Conservation (phyloP, 2,113 vertebrate genomes). For the Carollia perspicillata region DNA sequence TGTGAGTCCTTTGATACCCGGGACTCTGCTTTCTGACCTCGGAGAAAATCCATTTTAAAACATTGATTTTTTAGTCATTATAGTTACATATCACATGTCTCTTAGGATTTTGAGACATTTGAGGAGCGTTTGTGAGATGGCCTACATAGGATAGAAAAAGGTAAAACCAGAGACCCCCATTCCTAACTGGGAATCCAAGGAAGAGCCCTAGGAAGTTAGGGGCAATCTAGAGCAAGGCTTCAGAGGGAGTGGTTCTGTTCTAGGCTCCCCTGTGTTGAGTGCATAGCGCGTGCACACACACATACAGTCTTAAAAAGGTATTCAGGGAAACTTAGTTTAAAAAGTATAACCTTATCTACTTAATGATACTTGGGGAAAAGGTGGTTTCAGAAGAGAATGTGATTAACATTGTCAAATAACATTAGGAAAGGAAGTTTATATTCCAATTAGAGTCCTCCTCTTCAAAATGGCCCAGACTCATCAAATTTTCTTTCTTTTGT, state of each 20-base stretch:
- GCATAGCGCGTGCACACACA: neutral
- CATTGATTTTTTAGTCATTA: neutral
- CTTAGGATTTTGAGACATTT: neutral
- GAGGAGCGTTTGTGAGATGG: constrained; percentile 30
- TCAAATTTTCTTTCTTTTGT: neutral
- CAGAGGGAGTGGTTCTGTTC: neutral
- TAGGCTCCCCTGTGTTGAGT: neutral
- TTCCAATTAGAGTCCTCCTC: neutral
- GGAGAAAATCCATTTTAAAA: neutral
- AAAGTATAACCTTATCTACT: neutral
- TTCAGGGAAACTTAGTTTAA: neutral
- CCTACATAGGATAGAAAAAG: neutral
- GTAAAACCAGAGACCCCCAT: neutral
- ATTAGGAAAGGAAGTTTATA: neutral
- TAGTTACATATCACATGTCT: neutral
- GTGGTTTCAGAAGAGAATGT: neutral
- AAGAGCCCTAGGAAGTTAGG: neutral
- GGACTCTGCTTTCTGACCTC: neutral
- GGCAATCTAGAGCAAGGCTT: neutral
- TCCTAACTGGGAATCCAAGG: neutral
- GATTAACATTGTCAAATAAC: neutral
- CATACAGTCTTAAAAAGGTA: neutral
- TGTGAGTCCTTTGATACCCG: neutral
- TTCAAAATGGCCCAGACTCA: neutral
- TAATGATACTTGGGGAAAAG: neutral